Evolutionary conservation across 2,888 invertebrate species (phyloP).

Genomic region (Chrysolina haemoptera): DNA sequence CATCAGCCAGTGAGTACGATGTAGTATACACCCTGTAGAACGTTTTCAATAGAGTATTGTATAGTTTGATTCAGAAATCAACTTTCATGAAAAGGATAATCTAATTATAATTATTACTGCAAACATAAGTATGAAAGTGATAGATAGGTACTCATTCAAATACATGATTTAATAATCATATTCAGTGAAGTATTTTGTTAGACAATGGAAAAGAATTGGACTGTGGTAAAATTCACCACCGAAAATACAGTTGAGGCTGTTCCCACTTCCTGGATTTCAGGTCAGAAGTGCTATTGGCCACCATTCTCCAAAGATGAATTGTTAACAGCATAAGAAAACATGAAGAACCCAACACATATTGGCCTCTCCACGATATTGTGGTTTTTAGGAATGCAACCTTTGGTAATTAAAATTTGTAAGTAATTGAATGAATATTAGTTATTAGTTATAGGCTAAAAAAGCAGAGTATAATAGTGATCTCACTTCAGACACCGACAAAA

Average conservation of each 20-base stretch:
- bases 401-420: constrained; percentile 12
- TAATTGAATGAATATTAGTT: too few species aligned
- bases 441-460: constrained; percentile 3
- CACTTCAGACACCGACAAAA: constrained; percentile 8
- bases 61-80: too few species aligned
- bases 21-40: too few species aligned
- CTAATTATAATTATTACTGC: too few species aligned
- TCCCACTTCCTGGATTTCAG: constrained; percentile 1
- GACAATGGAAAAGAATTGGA: not conserved
- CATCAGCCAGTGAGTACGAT: too few species aligned
- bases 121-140: too few species aligned
- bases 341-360: not conserved
- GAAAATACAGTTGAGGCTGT: not conserved
- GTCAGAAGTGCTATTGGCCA: not conserved
- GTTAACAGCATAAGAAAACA: not conserved
- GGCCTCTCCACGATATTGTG: too few species aligned
- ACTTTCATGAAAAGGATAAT: too few species aligned
- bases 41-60: too few species aligned
- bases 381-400: constrained; percentile 13
- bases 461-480: constrained; percentile 19
- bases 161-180: too few species aligned
- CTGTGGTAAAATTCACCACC: not conserved
- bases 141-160: too few species aligned
- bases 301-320: not conserved
- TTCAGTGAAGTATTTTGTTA: not conserved